These are phyloP conservation scores for Corythornis madagascariensis DNA, from an alignment of 2,113 vertebrate species.

Conservation along the genomic window DNA sequence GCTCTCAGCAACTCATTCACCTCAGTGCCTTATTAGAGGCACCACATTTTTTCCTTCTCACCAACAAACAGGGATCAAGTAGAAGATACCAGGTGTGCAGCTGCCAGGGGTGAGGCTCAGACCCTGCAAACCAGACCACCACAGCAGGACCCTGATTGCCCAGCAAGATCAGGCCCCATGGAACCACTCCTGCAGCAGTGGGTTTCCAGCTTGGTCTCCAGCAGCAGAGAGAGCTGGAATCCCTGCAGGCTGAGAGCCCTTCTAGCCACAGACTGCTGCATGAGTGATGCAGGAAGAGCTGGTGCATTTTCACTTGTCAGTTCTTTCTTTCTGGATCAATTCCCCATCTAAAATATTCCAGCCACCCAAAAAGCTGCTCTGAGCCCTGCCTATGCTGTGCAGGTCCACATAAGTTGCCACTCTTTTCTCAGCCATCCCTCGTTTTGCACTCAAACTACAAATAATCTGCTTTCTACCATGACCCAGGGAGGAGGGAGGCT, in stretches of 20 bases:
- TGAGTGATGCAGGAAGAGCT: neutral
- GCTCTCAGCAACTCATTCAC: neutral
- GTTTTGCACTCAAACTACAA: neutral
- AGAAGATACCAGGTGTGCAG: neutral
- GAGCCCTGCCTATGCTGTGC: neutral
- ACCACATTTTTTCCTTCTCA: neutral
- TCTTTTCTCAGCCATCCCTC: neutral
- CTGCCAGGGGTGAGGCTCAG: neutral
- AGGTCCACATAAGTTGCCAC: neutral
- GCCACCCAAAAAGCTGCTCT: neutral
- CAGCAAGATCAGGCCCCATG: neutral
- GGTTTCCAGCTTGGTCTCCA: neutral
- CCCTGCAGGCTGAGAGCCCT: neutral
- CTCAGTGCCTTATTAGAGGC: neutral
- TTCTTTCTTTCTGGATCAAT: neutral
- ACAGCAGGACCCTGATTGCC: neutral
- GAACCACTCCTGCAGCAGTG: neutral
- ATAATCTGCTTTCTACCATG: neutral
- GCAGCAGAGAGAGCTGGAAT: neutral
- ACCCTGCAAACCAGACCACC: neutral
- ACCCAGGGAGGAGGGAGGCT: neutral
- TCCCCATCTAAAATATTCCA: neutral
- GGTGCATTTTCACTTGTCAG: neutral
- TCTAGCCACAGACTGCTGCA: fast-evolving
- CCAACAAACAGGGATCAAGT: neutral